These are phyloP conservation scores for Hemithea aestivaria DNA, from an alignment of 2,888 invertebrate species.

Conservation along the genomic window DNA sequence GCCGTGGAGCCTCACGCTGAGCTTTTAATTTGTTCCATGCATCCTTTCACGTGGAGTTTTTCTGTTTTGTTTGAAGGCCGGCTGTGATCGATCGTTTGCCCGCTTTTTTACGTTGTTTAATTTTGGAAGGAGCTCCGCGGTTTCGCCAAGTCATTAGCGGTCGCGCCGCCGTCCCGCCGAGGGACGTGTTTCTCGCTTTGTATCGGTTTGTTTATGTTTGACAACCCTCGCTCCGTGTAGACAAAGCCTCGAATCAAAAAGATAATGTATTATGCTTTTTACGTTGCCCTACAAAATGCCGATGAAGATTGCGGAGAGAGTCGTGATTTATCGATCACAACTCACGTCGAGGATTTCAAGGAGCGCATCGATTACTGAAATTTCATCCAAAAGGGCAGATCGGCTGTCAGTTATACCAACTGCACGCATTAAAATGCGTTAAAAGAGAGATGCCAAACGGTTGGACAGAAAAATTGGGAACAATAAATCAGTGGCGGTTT, in stretches of 20 bases:
- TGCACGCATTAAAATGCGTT: slow-evolving; percentile 18
- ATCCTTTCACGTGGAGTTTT: slow-evolving; percentile 70
- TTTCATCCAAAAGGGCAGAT: not conserved
- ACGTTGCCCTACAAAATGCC: not conserved
- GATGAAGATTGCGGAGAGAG: slow-evolving; percentile 5
- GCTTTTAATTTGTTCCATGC: slow-evolving; percentile 77
- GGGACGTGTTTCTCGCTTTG: slow-evolving; percentile 40
- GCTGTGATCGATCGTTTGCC: slow-evolving; percentile 73
- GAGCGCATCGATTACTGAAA: slow-evolving; percentile 12
- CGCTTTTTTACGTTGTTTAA: slow-evolving; percentile 74
- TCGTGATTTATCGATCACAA: slow-evolving; percentile 21
- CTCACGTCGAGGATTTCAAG: slow-evolving; percentile 21
- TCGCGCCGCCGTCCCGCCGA: slow-evolving; percentile 29
- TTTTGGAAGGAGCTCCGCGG: slow-evolving; percentile 65
- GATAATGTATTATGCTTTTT: slow-evolving; percentile 9
- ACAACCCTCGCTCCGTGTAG: slow-evolving; percentile 41
- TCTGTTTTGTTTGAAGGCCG: slow-evolving; percentile 66
- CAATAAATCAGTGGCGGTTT: slow-evolving; percentile 54
- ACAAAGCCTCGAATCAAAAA: slow-evolving; percentile 28
- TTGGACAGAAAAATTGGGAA: slow-evolving; percentile 51
- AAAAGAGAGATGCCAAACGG: slow-evolving; percentile 18
- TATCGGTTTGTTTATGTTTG: slow-evolving; percentile 49
- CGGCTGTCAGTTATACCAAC: not conserved
- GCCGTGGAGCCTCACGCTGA: slow-evolving; percentile 63
- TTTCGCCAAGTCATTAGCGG: slow-evolving; percentile 76